A percentile compares a stretch with the other conserved stretches of the same genome.
Evolutionary conservation across 2,113 vertebrate species (phyloP).

Genomic region (Scophthalmus maximus): DNA sequence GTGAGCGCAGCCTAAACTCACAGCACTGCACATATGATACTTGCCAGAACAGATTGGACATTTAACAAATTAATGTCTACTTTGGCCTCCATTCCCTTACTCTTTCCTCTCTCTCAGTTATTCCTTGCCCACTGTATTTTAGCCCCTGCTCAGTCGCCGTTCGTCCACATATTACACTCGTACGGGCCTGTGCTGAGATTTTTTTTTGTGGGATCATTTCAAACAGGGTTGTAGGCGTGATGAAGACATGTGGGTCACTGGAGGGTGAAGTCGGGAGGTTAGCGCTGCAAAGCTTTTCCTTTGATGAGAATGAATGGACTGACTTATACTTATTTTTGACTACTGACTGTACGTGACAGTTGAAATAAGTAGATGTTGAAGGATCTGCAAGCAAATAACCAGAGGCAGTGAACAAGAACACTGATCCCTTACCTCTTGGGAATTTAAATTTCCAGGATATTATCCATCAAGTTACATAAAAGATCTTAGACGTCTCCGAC

Average conservation of each 20-base stretch:
- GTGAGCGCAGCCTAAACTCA: constrained; percentile 43
- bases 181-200: constrained; percentile 14
- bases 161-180: not conserved
- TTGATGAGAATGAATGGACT: not conserved
- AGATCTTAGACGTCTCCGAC: constrained; percentile 18
- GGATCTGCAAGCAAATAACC: constrained; percentile 2
- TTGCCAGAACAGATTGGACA: constrained; percentile 68
- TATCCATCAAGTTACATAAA: constrained; percentile 31
- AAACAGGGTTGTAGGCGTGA: not conserved
- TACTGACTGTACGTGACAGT: constrained; percentile 11
- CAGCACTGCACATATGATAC: constrained; percentile 61
- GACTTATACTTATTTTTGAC: not conserved
- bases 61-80: constrained; percentile 59
- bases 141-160: not conserved
- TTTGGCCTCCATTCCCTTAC: constrained; percentile 10
- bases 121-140: constrained; percentile 9
- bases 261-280: not conserved
- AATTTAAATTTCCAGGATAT: constrained; percentile 25
- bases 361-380: not conserved
- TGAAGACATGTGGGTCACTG: constrained; percentile 5
- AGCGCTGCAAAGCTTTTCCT: constrained; percentile 5
- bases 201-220: not conserved
- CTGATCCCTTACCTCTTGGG: not conserved
- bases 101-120: constrained; percentile 22
- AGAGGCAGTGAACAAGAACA: constrained; percentile 18